Percentiles rank a stretch among this genome's conserved stretches.
Conservation (phyloP, 2,797 vertebrate species). For the Acanthopagrus latus region DNA sequence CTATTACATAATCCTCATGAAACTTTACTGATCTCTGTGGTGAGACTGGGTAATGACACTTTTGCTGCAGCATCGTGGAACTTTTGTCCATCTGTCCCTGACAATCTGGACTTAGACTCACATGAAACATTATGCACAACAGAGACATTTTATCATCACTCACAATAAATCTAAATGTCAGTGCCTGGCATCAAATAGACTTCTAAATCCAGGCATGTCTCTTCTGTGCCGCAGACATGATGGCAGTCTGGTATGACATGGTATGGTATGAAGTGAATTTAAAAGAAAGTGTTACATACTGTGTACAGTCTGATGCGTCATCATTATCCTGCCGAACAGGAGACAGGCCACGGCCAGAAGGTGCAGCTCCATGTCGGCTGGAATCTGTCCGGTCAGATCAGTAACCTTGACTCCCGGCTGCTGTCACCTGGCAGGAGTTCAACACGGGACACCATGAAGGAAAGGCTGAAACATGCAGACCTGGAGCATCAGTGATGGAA, state of each 20-base stretch:
- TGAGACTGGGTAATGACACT: not conserved
- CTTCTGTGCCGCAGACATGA: not conserved
- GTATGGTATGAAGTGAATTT: not conserved
- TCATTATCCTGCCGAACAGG: conserved; percentile 68
- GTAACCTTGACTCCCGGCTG: conserved; percentile 47
- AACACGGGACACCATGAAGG: conserved; percentile 61
- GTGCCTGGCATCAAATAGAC: not conserved
- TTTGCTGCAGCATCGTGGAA: conserved; percentile 13
- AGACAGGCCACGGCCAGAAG: conserved; percentile 68
- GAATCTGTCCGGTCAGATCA: conserved; percentile 41
- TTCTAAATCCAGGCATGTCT: not conserved
- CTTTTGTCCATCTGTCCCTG: not conserved
- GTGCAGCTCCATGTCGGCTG: conserved; percentile 76
- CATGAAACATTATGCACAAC: not conserved
- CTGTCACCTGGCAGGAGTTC: conserved; percentile 49
- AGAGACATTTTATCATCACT: not conserved
- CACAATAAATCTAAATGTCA: not conserved
- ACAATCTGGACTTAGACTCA: not conserved
- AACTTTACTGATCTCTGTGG: conserved; percentile 16
- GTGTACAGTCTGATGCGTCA: conserved; percentile 75
- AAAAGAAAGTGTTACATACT: conserved; percentile 57
- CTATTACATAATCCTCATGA: not conserved
- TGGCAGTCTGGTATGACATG: not conserved
- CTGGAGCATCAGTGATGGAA: not conserved
- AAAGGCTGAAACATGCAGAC: conserved; percentile 34